Evolutionary conservation across 2,797 vertebrate species (phyloP).

Genomic region (Pseudomugil gertrudae): DNA sequence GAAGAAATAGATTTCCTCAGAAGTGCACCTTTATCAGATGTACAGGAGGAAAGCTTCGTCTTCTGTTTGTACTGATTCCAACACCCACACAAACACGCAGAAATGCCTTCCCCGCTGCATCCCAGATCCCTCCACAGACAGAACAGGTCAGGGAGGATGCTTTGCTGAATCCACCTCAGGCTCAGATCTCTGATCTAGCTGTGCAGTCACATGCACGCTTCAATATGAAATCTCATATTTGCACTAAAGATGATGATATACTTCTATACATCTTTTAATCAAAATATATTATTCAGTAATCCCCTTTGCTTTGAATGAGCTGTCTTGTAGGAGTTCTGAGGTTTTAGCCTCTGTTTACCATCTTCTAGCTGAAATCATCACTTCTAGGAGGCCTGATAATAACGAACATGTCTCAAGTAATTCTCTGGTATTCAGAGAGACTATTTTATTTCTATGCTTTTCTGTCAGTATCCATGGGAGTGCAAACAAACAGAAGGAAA

Average conservation of each 20-base stretch:
- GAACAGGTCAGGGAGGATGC: constrained; percentile 61
- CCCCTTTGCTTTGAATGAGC: constrained; percentile 9
- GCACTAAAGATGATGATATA: not conserved
- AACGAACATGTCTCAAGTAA: constrained; percentile 55
- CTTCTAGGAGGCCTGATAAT: constrained; percentile 34
- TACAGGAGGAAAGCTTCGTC: constrained; percentile 63
- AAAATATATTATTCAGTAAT: not conserved
- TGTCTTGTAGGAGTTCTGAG: not conserved
- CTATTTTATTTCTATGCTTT: constrained; percentile 61
- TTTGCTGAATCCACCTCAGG: constrained; percentile 44
- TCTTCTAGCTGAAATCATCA: constrained; percentile 14
- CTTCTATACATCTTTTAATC: not conserved
- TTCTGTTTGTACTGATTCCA: constrained; percentile 62
- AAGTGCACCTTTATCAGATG: constrained; percentile 59
- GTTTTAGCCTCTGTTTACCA: constrained; percentile 27
- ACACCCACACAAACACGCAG: constrained; percentile 57
- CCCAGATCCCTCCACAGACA: constrained; percentile 44
- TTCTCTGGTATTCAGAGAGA: constrained; percentile 55
- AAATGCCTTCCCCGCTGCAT: constrained; percentile 42
- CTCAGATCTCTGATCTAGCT: constrained; percentile 23
- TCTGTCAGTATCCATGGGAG: constrained; percentile 75
- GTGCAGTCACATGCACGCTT: not conserved
- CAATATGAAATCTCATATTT: constrained; percentile 5
- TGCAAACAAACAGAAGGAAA: constrained; percentile 71
- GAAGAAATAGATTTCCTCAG: constrained; percentile 51